Base-by-base conservation (phyloP, 2,797 vertebrate genomes). In the Danio tinwini region DNA sequence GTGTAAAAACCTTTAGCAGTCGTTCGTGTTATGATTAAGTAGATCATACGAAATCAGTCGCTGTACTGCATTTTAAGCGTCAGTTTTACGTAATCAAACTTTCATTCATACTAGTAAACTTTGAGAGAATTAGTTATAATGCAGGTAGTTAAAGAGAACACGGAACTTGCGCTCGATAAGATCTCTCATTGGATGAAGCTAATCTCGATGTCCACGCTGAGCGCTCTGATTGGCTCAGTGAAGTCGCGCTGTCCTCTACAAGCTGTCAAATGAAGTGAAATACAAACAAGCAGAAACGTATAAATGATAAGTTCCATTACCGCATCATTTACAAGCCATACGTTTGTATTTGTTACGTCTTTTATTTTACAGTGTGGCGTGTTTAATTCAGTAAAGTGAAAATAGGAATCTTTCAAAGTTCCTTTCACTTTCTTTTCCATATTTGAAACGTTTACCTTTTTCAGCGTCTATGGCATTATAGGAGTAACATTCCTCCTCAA, bases 141-240 rank as follows among this genome's bases (percentile, higher is more conserved):
- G 49, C 59, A 56, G 40, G 50, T 73, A 64, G 78, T 73, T 49
- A 17, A 21, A 17, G 6, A 0, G 21, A 65, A 80, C 49, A 78
- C 78, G 78, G 78, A 80, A 80, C 59, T 64, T 6, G 4, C 17
- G 77, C 9, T 52, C 4, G 6, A 17, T 5, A 6, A 44, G 8
- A 44, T 14, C 62, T 17, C 6, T 65, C 47, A 76, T 76, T 65
- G 74, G 74, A 29, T 69, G 21, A 45, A 13, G 40, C 7, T 47
- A 7, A 64, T 40, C 7, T 47, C 55, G 49, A 73, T 39, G 61
- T 73, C 78, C 78, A 80, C 69, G 69, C 50, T 58, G 11, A 21
- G 50, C n/a, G 50, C 49, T 72, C 59, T 73, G 78, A 80, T 80
- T 80, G 69, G 78, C n/a, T 56, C 4, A 65, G 19, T 44, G 40